Base-by-base conservation (phyloP, 2,797 vertebrate genomes). In the Catharus ustulatus region DNA sequence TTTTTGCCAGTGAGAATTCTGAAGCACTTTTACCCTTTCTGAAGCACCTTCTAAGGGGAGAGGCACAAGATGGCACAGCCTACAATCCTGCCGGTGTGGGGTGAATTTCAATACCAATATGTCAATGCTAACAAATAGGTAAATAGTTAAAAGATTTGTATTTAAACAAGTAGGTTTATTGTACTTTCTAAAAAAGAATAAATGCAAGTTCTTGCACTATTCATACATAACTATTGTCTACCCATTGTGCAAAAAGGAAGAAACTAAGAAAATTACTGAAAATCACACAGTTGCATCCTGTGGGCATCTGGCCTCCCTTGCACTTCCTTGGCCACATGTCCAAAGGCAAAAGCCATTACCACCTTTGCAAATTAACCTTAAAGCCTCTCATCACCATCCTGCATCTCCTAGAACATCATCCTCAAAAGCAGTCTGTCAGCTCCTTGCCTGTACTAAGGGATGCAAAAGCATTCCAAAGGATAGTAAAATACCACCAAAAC, bases 41-140 rank as follows among this genome's bases (percentile, higher is more conserved):
- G 8, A 48, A 40, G 9, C 30, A 34, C 14, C 22, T 24, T 36
- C 59, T 43, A 13, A 20, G 4, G 1, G 15, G 21, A 13, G 27
- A 2, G 1, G 64, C 15, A 23, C 14, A 24, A 45, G 30, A 91
- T 0, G 0, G 62, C 61, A 61, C 2, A 12, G 46, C 42, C 63
- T 1, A 2, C 0, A 0, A 10, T 15, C 18, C 51, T 18, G 45
- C 30, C 2, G 0, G 5, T 0, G 5, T 1, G 16, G 51, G 18
- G 9, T 73, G 22, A 45, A 67, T 75, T 84, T 78, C 71, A 57
- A 21, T 38, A 27, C 15, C 58, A 69, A 72, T 18, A 46, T 64
- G 80, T 49, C 74, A 52, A 9, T 54, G 30, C 15, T 54, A 82
- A 68, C 29, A 36, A 61, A 43, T 0, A 86, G 20, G 32, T 68